Conservation (phyloP, 2,888 invertebrate species). For the Ethmia dodecea region DNA sequence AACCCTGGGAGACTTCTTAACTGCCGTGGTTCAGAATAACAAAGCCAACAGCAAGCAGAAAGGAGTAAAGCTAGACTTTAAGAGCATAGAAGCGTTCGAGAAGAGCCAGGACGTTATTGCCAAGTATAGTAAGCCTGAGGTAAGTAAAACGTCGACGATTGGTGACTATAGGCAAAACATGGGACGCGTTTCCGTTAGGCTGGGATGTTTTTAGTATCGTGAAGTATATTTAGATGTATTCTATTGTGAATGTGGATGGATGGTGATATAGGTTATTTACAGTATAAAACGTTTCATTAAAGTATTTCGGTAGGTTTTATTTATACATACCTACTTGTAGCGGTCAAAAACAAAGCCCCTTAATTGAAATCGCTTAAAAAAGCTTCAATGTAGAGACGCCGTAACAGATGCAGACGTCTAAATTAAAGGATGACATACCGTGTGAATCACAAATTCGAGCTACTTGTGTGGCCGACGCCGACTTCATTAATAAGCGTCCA, state of each 20-base stretch:
- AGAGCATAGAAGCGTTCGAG: constrained; percentile 84
- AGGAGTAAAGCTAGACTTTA: constrained; percentile 94
- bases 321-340: no score
- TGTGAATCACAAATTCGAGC: constrained; percentile 31
- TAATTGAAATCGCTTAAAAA: no score
- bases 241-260: no score
- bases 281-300: no score
- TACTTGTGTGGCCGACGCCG: constrained; percentile 13
- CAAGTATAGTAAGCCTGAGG: constrained; percentile 54
- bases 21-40: constrained; percentile 72
- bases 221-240: no score
- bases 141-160: constrained; percentile 22
- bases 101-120: constrained; percentile 69
- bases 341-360: no score
- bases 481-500: no score
- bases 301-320: no score
- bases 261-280: no score
- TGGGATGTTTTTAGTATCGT: no score
- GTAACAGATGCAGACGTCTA: constrained; percentile 23
- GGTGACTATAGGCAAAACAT: neutral
- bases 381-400: no score
- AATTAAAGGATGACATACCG: constrained; percentile 38
- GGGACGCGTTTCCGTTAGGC: no score
- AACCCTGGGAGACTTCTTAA: constrained; percentile 84
- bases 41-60: constrained; percentile 71